These are phyloP conservation scores for Heterohyrax brucei DNA, from an alignment of 2,797 vertebrate genomes.

Conservation along the genomic window DNA sequence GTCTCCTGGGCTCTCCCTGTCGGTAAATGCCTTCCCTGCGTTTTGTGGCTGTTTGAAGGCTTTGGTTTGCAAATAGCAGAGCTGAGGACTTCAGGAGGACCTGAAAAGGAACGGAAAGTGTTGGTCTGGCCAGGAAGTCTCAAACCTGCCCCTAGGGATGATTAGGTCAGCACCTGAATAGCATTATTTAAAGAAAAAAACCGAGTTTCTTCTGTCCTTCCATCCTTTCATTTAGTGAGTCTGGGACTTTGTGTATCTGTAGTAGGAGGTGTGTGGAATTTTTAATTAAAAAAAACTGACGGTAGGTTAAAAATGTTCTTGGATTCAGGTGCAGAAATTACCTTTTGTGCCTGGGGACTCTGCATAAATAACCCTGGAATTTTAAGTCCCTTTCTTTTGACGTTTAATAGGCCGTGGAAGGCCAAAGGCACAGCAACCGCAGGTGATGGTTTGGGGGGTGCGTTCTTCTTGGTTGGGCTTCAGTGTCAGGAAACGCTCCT, in stretches of 20 bases:
- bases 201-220: background rate
- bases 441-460: slow-evolving; percentile 23
- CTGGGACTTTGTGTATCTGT: slow-evolving; percentile 34
- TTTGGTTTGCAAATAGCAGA: slow-evolving; percentile 1
- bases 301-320: slow-evolving; percentile 57
- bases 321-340: slow-evolving; percentile 35
- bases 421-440: slow-evolving; percentile 53
- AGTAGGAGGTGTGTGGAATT: background rate
- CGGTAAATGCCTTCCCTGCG: background rate
- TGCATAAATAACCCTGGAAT: slow-evolving; percentile 59
- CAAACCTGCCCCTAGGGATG: background rate
- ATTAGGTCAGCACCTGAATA: background rate
- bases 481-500: background rate
- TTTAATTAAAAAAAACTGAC: slow-evolving; percentile 35
- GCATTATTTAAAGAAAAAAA: background rate
- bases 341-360: slow-evolving; percentile 40
- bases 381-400: slow-evolving; percentile 69
- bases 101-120: background rate
- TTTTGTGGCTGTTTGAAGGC: background rate
- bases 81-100: slow-evolving; percentile 27
- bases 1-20: background rate
- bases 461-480: background rate
- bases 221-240: slow-evolving; percentile 38
- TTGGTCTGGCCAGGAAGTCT: background rate
- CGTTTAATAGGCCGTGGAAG: slow-evolving; percentile 51